Conservation (phyloP, 2,888 invertebrate genomes). For the Ophraella communa region DNA sequence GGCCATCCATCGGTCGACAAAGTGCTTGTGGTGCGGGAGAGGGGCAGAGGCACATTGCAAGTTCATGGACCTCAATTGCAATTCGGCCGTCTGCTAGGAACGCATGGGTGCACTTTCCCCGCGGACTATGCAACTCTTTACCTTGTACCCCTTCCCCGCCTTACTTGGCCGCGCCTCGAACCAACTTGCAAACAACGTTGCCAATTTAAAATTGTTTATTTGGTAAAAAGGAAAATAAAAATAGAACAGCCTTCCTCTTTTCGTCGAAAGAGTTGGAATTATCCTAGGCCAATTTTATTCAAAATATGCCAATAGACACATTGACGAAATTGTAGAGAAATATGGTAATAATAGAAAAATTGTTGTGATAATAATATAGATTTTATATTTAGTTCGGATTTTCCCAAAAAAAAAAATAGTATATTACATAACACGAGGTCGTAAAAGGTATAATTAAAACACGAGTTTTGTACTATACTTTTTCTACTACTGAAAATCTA, state of each 20-base stretch:
- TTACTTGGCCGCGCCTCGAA: conserved; percentile 8
- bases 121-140: conserved; percentile 57
- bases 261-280: too few species aligned
- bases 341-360: too few species aligned
- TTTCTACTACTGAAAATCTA: too few species aligned
- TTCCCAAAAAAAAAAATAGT: too few species aligned
- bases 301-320: too few species aligned
- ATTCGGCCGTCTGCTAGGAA: conserved; percentile 61
- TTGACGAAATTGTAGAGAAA: too few species aligned
- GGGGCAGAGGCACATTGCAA: conserved; percentile 35
- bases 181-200: conserved; percentile 10
- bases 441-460: too few species aligned
- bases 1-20: conserved; percentile 34
- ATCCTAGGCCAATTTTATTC: too few species aligned
- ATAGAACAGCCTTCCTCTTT: not conserved
- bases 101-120: conserved; percentile 62
- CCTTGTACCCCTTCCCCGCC: conserved; percentile 40
- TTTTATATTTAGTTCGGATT: too few species aligned
- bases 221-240: not conserved
- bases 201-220: not conserved
- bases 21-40: conserved; percentile 31
- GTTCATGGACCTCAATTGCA: conserved; percentile 58
- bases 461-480: too few species aligned
- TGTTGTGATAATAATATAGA: too few species aligned
- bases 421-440: too few species aligned